Conservation (phyloP, 2,797 vertebrate species). For the Bufotes viridis region DNA sequence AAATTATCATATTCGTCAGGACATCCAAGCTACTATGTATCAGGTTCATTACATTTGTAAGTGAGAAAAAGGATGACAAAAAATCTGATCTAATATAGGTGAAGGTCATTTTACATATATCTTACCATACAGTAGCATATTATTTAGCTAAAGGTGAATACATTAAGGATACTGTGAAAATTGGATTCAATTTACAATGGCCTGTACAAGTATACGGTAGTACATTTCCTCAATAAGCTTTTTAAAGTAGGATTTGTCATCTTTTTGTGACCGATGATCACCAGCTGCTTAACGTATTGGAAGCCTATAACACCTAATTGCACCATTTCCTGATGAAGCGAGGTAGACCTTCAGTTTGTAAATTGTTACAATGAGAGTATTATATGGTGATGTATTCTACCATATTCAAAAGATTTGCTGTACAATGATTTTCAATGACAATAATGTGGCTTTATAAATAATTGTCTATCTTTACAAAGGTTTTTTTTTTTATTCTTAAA, state of each 20-base stretch:
- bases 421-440: conserved; percentile 9
- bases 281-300: conserved; percentile 68
- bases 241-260: conserved; percentile 73
- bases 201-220: conserved; percentile 41
- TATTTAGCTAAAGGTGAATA: background rate
- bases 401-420: conserved; percentile 15
- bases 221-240: conserved; percentile 83
- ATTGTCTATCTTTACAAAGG: conserved; percentile 34
- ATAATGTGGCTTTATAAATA: conserved; percentile 46
- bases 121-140: background rate
- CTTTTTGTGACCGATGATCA: conserved; percentile 67
- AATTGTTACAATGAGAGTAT: conserved; percentile 43
- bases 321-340: conserved; percentile 29
- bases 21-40: background rate
- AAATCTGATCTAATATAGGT: background rate
- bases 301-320: conserved; percentile 48
- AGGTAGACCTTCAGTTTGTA: conserved; percentile 55
- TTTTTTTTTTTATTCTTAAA: conserved; percentile 37
- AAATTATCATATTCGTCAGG: conserved; percentile 24
- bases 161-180: background rate
- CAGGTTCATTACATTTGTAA: background rate
- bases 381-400: rapidly evolving
- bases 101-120: background rate
- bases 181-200: background rate
- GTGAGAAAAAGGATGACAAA: background rate